These are phyloP conservation scores for Phoxinus dragarum DNA, from an alignment of 2,797 vertebrate species.

Conservation along the genomic window DNA sequence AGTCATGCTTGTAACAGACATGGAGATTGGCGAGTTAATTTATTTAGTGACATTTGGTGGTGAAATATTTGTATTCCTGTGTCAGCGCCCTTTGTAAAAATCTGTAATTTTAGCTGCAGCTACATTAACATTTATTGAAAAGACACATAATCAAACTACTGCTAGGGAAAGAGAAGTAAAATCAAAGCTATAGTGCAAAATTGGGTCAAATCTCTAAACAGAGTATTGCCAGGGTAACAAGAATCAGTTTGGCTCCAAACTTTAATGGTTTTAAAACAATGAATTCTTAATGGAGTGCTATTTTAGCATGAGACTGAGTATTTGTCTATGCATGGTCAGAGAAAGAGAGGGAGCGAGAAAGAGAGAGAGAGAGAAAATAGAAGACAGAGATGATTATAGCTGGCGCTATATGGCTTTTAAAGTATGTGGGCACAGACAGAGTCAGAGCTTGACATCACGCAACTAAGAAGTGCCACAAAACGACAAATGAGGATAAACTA, in stretches of 20 bases:
- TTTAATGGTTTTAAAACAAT: constrained; percentile 34
- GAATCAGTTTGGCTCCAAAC: constrained; percentile 10
- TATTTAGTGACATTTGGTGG: constrained; percentile 3
- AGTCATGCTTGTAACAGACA: constrained; percentile 34
- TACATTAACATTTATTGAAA: constrained; percentile 7
- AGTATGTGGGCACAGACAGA: constrained; percentile 40
- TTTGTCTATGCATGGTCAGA: constrained; percentile 24
- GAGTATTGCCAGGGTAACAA: constrained; percentile 3
- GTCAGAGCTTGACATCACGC: constrained; percentile 7
- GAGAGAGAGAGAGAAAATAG: not conserved
- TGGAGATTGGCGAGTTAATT: not conserved
- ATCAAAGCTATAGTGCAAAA: not conserved
- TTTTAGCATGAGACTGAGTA: constrained; percentile 25
- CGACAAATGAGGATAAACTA: constrained; percentile 36
- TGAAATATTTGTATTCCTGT: constrained; percentile 19
- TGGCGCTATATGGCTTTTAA: constrained; percentile 12
- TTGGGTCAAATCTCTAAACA: not conserved
- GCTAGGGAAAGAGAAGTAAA: not conserved
- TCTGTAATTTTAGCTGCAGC: not conserved
- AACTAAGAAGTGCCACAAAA: constrained; percentile 32
- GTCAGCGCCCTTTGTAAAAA: not conserved
- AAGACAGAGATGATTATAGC: constrained; percentile 23
- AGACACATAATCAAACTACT: constrained; percentile 7
- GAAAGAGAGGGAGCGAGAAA: not conserved
- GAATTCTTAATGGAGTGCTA: constrained; percentile 15